These are phyloP conservation scores for Taphrorychus bicolor DNA, from an alignment of 2,888 invertebrate genomes.

Conservation along the genomic window DNA sequence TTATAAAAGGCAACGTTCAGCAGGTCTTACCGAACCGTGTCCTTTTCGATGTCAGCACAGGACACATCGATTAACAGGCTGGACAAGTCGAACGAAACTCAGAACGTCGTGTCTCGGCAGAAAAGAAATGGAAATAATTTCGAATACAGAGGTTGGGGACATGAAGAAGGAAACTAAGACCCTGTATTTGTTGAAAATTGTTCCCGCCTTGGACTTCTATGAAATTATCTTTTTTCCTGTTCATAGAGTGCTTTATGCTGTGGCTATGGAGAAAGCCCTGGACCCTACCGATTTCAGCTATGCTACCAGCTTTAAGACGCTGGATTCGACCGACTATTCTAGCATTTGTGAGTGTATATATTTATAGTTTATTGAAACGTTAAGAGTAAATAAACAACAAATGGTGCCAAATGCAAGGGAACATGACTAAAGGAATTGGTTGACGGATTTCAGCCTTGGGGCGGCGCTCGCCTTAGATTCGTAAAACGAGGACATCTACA, in stretches of 20 bases:
- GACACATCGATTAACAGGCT: slow-evolving; percentile 94
- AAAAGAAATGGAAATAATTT: slow-evolving; percentile 94
- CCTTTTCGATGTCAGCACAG: slow-evolving; percentile 89
- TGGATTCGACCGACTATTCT: slow-evolving; percentile 93
- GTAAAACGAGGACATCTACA: too few relatives aligned
- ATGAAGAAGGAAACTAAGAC: slow-evolving; percentile 69
- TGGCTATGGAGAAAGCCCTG: slow-evolving; percentile 75
- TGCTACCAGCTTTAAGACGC: slow-evolving; percentile 92
- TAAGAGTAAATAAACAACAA: too few relatives aligned
- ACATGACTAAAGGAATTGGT: too few relatives aligned
- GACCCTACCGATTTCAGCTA: slow-evolving; percentile 78
- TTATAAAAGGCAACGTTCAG: slow-evolving; percentile 95
- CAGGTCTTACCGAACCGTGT: slow-evolving; percentile 95
- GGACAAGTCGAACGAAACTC: slow-evolving; percentile 94
- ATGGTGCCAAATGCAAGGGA: too few relatives aligned
- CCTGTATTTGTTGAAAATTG: slow-evolving; percentile 91
- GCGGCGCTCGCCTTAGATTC: too few relatives aligned
- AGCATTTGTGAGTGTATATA: slow-evolving; percentile 75
- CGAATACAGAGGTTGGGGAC: slow-evolving; percentile 99
- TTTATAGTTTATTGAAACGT: background rate
- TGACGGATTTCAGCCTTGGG: too few relatives aligned
- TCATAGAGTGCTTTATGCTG: slow-evolving; percentile 88
- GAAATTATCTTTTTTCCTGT: slow-evolving; percentile 86
- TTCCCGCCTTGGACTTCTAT: slow-evolving; percentile 92
- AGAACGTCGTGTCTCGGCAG: slow-evolving; percentile 96